phyloP scores from a whole-genome alignment of 1,140 invertebrate genomes.

The Meteorus sp. region DNA sequence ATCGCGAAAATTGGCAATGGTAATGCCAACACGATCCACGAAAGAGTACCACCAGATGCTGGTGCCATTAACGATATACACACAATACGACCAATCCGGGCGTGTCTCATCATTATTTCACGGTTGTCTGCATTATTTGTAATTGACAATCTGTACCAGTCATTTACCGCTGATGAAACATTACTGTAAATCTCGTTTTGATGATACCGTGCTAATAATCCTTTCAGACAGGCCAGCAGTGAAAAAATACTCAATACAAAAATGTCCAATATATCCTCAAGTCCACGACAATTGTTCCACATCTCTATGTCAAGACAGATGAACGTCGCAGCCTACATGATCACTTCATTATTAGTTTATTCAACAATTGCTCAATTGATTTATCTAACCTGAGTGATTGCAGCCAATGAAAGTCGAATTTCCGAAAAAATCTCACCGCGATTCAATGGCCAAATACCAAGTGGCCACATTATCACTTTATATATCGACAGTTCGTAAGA shows the following conservation, averaged over 20 bases:
- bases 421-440: slow-evolving; percentile 22
- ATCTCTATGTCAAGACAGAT: slow-evolving; percentile 28
- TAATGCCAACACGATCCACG: slow-evolving; percentile 28
- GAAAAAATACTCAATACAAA: slow-evolving; percentile 29
- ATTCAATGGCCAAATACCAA: slow-evolving; percentile 30
- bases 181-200: slow-evolving; percentile 14
- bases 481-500: slow-evolving; percentile 28
- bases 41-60: slow-evolving; percentile 25
- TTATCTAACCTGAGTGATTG: slow-evolving; percentile 23
- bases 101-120: slow-evolving; percentile 29
- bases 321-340: slow-evolving; percentile 22
- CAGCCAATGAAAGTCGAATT: slow-evolving; percentile 24
- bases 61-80: slow-evolving; percentile 29
- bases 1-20: slow-evolving; percentile 22
- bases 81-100: slow-evolving; percentile 23
- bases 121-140: slow-evolving; percentile 9
- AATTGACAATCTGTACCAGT: slow-evolving; percentile 22
- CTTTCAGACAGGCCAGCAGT: slow-evolving; percentile 26
- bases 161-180: slow-evolving; percentile 23
- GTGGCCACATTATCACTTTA: slow-evolving; percentile 28
- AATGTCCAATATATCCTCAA: slow-evolving; percentile 27
- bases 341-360: neutral
- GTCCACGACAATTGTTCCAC: slow-evolving; percentile 19
- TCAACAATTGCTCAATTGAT: neutral
- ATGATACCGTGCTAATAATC: slow-evolving; percentile 24